Evolutionary conservation across 2,113 vertebrate species (phyloP), one percentile per base, ranked within the genome.

Genomic region (Daphoenositta chrysoptera): DNA sequence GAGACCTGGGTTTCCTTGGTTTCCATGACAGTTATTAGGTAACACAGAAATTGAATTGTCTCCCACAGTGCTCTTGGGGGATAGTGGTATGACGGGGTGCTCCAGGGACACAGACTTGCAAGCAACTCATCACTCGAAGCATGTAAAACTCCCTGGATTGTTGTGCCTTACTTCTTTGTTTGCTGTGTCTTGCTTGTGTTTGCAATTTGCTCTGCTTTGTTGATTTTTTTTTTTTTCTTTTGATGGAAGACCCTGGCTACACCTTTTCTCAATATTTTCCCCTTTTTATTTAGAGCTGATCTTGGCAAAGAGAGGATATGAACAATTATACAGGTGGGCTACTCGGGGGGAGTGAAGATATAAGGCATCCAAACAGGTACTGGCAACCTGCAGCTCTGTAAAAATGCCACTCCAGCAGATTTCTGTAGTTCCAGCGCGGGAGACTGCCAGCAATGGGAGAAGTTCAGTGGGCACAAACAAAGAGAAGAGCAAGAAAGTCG

Each of bases 371-470:
- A 95, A 89, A 97, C 97, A 97, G 97, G 97, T 94, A 78, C 50
- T 90, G 97, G 97, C 96, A 94, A 92, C 96, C 97, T 93, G 90
- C 98, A 95, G 89, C 96, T 89, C 84, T 95, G 79, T 93, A 98
- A 98, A 81, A 93, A 99, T 99, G 99, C 99, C 99, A 85, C 96
- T 99, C 93, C 99, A 99, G 83, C 98, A 99, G 98, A 99, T 99
- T 96, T 99, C 98, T 66, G 98, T 99, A 98, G 98, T 98, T 96
- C 99, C 99, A 35, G 97, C 97, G 4, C 98, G 96, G 97, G 98
- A 99, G 96, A 97, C 97, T 9, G 96, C 97, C 87, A 96, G 96
- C 97, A 98, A 98, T 97, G 98, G 98, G 97, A 98, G 98, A 98
- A 98, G 97, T 80, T 97, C 98, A 87, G 39, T 97, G 97, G 95